A percentile compares a stretch with the other conserved stretches of the same genome.
These are phyloP conservation scores for Drosophila sordidapex DNA, from an alignment of 2,888 invertebrate genomes.

Conservation along the genomic window DNA sequence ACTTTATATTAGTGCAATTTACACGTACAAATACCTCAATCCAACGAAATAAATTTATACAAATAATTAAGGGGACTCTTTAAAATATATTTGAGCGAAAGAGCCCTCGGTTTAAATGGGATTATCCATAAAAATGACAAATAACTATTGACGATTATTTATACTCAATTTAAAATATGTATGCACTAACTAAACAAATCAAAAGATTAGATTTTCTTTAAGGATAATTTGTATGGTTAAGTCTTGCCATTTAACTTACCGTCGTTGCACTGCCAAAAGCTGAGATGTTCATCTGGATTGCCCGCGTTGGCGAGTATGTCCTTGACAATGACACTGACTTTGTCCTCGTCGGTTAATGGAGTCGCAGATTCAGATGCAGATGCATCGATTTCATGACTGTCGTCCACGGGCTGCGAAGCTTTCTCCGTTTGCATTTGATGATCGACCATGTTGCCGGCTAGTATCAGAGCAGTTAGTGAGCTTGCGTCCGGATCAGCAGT, in stretches of 20 bases:
- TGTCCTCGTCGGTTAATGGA: conserved; percentile 59
- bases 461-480: conserved; percentile 27
- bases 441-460: conserved; percentile 57
- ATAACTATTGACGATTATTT: not conserved
- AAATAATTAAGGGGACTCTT: not conserved
- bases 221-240: not conserved
- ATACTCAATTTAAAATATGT: not conserved
- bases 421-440: conserved; percentile 73
- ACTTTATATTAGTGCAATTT: not conserved
- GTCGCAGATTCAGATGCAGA: not conserved
- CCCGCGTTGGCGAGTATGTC: conserved; percentile 64
- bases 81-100: not conserved
- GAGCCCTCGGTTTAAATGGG: not conserved
- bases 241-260: conserved; percentile 46
- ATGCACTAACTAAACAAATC: not conserved
- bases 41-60: not conserved
- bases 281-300: conserved; percentile 64
- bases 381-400: not conserved
- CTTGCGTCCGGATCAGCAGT: conserved; percentile 23
- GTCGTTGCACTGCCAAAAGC: conserved; percentile 67
- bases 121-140: not conserved
- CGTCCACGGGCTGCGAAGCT: conserved; percentile 12
- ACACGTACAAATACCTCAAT: not conserved
- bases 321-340: conserved; percentile 71
- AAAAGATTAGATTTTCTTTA: not conserved